A percentile compares a stretch with the other conserved stretches of the same genome.
phyloP scores from a whole-genome alignment of 2,797 vertebrate species.

The Miichthys miiuy region DNA sequence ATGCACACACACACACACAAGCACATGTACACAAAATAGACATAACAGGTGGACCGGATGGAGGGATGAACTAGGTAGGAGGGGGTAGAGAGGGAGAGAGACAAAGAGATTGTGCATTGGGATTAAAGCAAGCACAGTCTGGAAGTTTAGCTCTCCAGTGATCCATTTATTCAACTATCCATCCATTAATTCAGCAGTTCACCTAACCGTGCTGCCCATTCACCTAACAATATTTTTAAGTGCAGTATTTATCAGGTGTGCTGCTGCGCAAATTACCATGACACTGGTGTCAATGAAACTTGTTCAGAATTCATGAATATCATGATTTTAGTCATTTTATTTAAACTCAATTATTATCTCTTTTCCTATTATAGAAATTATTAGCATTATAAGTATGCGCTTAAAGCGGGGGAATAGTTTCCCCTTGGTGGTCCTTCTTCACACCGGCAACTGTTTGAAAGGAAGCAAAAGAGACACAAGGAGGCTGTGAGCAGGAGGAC shows the following conservation, averaged over 20 bases:
- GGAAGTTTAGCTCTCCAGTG: slow-evolving; percentile 50
- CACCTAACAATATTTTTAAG: slow-evolving; percentile 32
- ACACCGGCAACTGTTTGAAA: slow-evolving; percentile 57
- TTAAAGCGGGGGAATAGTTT: slow-evolving; percentile 52
- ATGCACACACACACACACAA: slow-evolving; percentile 11
- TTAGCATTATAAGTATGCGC: slow-evolving; percentile 45
- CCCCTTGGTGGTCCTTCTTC: slow-evolving; percentile 35
- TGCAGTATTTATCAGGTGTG: slow-evolving; percentile 47
- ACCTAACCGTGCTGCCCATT: slow-evolving; percentile 24
- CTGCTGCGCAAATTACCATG: slow-evolving; percentile 40
- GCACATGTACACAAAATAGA: slow-evolving; percentile 25
- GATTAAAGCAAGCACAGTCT: slow-evolving; percentile 60
- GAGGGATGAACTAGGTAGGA: slow-evolving; percentile 27
- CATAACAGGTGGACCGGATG: slow-evolving; percentile 59
- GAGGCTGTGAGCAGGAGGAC: slow-evolving; percentile 41
- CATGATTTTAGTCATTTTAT: slow-evolving; percentile 44
- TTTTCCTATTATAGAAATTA: slow-evolving; percentile 37
- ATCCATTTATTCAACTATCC: slow-evolving; percentile 51
- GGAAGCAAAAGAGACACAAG: slow-evolving; percentile 35
- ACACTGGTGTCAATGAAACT: slow-evolving; percentile 45
- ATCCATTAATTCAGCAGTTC: slow-evolving; percentile 53
- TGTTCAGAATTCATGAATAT: slow-evolving; percentile 44
- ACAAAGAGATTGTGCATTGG: slow-evolving; percentile 30
- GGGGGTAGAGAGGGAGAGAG: neutral
- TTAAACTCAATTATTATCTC: slow-evolving; percentile 27